Evolutionary conservation across 2,113 vertebrate species (phyloP), one percentile per base, ranked within the genome.

Genomic region (Triplophysa dalaica): DNA sequence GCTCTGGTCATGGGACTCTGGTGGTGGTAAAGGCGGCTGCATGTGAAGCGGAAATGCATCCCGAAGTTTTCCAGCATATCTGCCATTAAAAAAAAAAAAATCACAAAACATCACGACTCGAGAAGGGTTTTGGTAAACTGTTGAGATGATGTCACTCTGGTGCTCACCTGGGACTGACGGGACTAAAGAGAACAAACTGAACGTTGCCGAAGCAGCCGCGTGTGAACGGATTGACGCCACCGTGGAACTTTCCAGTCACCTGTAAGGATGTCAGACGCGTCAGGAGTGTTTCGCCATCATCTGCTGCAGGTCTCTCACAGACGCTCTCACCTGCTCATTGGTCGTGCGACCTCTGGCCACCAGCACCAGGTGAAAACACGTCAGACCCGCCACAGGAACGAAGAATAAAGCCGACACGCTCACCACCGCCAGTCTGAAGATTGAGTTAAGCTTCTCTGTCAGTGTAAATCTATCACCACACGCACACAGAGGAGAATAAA

Each of bases 281-380:
- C 4, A 72, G 17, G 24, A 16, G 19, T 52, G 8, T 22, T 2
- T 7, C 10, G 12, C 17, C 41, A 8, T 14, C 2, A 29, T 26
- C 43, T 8, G 13, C 10, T 17, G 5, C 26, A 22, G 8, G 33
- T 5, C 52, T 17, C 2, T 5, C 19, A 19, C 17, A 29, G 4
- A 4, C 2, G 16, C 54, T 62, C 88, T 82, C 88, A 99, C 97
- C 93, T 99, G 97, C 81, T 99, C 97, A 19, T 98, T 99, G 8
- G 97, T 99, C 48, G 97, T 99, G 78, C 96, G 95, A 24, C 96
- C 97, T 86, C 96, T 91, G 21, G 95, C 95, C 81, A 99, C 97
- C 52, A 99, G 90, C 81, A 97, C 95, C 80, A 99, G 90, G 33
- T 99, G 97, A 90, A 99, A 99, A 65, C 96, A 96, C 41, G 97